Conservation (phyloP, 2,113 vertebrate genomes). For the Megalops atlanticus region DNA sequence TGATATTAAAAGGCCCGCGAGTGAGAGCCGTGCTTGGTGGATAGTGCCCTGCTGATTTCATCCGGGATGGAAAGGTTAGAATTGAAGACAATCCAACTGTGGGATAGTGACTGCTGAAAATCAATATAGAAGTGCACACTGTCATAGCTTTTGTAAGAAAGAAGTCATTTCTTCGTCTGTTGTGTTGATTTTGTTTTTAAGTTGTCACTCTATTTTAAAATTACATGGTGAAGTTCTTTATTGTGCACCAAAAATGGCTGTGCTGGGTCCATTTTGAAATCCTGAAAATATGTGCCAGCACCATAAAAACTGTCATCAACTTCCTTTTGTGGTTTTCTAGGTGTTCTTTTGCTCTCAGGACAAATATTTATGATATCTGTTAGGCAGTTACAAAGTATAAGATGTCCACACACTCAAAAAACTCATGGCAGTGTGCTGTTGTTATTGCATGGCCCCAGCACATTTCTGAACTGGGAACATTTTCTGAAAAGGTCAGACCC, state of each 20-base stretch:
- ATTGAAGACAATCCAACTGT: neutral
- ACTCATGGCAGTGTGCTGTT: slow-evolving; percentile 47
- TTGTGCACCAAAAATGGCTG: neutral
- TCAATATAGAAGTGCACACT: neutral
- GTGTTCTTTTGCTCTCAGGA: slow-evolving; percentile 52
- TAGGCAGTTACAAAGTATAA: slow-evolving; percentile 64
- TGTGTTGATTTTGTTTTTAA: neutral
- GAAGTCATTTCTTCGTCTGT: neutral
- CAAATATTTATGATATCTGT: slow-evolving; percentile 61
- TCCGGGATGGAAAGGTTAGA: neutral
- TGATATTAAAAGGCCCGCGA: neutral
- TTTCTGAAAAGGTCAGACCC: slow-evolving; percentile 54
- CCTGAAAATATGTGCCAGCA: neutral
- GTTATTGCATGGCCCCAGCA: slow-evolving; percentile 45
- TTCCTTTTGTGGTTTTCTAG: too few relatives aligned
- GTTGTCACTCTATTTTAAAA: neutral
- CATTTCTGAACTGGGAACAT: slow-evolving; percentile 32
- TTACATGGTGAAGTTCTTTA: neutral
- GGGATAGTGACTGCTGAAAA: neutral
- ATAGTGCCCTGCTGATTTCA: neutral
- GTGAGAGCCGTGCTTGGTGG: neutral
- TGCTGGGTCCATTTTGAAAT: neutral
- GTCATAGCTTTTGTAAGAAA: neutral
- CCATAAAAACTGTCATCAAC: too few relatives aligned
- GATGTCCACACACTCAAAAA: slow-evolving; percentile 61